Evolutionary conservation across 2,888 invertebrate genomes (phyloP).

Genomic region (Leptinotarsa rubiginosa): DNA sequence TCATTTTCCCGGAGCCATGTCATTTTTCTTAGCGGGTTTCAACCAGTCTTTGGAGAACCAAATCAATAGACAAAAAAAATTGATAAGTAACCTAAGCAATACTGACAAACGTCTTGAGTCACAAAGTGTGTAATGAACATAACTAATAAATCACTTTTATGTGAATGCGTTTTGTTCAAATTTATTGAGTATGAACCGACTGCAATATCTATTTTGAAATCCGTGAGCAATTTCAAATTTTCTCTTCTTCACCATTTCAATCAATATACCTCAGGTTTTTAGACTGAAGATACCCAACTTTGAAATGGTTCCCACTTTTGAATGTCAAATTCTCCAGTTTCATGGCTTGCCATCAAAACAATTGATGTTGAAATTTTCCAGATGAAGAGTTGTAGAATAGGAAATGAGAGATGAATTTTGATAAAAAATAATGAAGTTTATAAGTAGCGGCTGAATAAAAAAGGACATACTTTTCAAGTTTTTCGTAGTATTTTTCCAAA

Average conservation of each 20-base stretch:
- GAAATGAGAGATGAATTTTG: not conserved
- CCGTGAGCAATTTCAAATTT: conserved; percentile 31
- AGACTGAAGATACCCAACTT: conserved; percentile 35
- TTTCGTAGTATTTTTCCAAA: not conserved
- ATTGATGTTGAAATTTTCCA: not conserved
- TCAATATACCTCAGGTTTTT: conserved; percentile 38
- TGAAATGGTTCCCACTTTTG: not conserved
- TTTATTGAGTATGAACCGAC: conserved; percentile 58
- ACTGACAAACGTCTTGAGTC: not conserved
- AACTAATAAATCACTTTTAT: conserved; percentile 56
- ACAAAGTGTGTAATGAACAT: conserved; percentile 59
- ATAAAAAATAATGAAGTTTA: not conserved
- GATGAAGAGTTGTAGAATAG: not conserved
- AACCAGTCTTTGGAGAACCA: not conserved
- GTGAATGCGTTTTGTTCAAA: conserved; percentile 52
- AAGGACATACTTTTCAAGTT: not conserved
- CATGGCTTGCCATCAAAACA: no score
- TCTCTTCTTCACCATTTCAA: conserved; percentile 53
- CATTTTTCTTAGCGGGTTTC: not conserved
- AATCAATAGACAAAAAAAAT: not conserved
- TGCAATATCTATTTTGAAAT: conserved; percentile 54
- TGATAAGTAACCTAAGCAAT: not conserved
- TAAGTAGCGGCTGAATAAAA: not conserved
- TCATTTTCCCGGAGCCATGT: not conserved
- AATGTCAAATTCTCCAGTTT: not conserved